Evolutionary conservation across 2,113 vertebrate genomes (phyloP).

Genomic region (Chrysemys picta): DNA sequence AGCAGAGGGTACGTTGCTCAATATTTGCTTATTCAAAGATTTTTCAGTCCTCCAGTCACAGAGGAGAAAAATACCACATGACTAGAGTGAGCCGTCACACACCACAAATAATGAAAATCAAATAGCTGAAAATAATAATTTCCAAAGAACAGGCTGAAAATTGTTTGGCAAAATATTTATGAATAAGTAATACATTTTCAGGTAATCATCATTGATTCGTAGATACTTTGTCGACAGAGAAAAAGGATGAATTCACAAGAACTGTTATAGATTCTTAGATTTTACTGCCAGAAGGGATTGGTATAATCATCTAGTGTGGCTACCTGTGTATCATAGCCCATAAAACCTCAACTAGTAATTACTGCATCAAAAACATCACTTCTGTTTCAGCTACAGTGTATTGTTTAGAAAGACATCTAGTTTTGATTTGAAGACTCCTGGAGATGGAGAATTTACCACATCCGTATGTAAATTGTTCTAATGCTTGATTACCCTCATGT

Average conservation of each 20-base stretch:
- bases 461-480: neutral
- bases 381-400: neutral
- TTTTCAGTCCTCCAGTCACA: neutral
- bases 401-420: neutral
- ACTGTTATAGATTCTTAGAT: neutral
- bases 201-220: neutral
- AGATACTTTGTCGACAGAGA: neutral
- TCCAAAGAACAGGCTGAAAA: neutral
- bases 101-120: neutral
- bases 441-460: neutral
- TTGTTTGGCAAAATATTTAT: neutral
- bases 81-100: neutral
- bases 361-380: neutral
- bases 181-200: neutral
- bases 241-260: neutral
- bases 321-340: rapidly evolving
- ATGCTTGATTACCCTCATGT: neutral
- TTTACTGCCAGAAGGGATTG: neutral
- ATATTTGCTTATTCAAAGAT: neutral
- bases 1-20: neutral
- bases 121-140: neutral
- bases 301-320: neutral
- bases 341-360: neutral
- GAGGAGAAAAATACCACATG: neutral
- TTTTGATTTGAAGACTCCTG: neutral